Conservation (phyloP, 2,888 invertebrate species). For the Zonitis immaculata region DNA sequence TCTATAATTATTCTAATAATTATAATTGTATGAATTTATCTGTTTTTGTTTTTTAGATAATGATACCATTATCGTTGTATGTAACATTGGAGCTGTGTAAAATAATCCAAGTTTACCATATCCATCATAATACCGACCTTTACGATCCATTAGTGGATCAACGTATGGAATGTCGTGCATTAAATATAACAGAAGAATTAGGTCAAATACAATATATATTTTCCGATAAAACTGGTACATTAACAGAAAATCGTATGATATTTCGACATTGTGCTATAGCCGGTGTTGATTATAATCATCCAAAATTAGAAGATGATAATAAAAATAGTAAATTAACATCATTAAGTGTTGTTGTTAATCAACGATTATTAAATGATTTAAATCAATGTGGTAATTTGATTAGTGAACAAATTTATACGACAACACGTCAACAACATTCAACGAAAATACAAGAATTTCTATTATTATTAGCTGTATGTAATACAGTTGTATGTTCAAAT, state of each 20-base stretch:
- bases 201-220: slow-evolving; percentile 95
- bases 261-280: slow-evolving; percentile 87
- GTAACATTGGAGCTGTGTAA: slow-evolving; percentile 97
- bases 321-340: slow-evolving; percentile 43
- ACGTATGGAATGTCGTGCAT: slow-evolving; percentile 82
- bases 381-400: slow-evolving; percentile 33
- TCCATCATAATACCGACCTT: slow-evolving; percentile 83
- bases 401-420: slow-evolving; percentile 33
- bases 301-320: slow-evolving; percentile 62
- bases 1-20: background rate
- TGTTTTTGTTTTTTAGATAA: slow-evolving; percentile 58
- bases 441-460: slow-evolving; percentile 84
- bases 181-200: slow-evolving; percentile 96
- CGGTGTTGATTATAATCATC: slow-evolving; percentile 86
- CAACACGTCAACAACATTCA: slow-evolving; percentile 52
- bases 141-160: slow-evolving; percentile 81
- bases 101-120: slow-evolving; percentile 91
- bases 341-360: slow-evolving; percentile 52
- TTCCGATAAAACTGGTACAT: slow-evolving; percentile 96
- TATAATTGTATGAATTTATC: background rate
- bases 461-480: slow-evolving; percentile 86
- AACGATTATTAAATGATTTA: slow-evolving; percentile 53
- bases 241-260: slow-evolving; percentile 97
- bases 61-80: slow-evolving; percentile 95
- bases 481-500: slow-evolving; percentile 91